Evolutionary conservation across 2,797 vertebrate species (phyloP), one percentile per base, ranked within the genome.

Genomic region (Lepilemur ruficaudatus): DNA sequence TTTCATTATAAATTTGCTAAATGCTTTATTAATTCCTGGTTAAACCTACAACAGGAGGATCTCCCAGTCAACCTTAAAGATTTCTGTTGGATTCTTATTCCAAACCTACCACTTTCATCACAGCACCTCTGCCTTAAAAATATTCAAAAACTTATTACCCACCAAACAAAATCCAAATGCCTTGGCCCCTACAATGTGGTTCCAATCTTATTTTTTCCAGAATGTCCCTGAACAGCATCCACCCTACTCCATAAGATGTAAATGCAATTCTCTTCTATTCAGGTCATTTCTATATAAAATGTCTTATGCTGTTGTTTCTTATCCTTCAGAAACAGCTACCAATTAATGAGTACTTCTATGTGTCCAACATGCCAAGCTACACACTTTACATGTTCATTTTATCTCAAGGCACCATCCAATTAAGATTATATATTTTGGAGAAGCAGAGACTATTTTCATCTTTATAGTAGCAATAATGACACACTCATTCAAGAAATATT

Each of bases 61-160:
- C 9, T 88, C 57, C 48, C n/a, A 86, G 23, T 86, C 35, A 91
- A 93, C 38, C 50, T 87, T 18, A 70, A 80, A 17, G 43, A 69
- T 14, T 78, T 94, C 48, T 72, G 52, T 0, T 88, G 43, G 20
- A 50, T n/a, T 87, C 55, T 96, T 32, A 38, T 89, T 90, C 70
- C 70, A 90, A 95, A 86, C 10, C 46, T 28, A 91, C n/a, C 59
- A 86, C 57, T 90, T 88, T 89, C 41, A 81, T 85, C 30, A 93
- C 2, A 59, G 35, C 65, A 80, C 4, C 25, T 90, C 46, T 73
- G 59, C 61, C 67, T 92, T 85, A 89, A 92, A 82, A 95, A 59
- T 59, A 90, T 59, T 65, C 8, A 78, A 20, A 84, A 87, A 88
- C 23, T 78, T 30, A 61, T 76, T 78, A 72, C n/a, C 41, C 72